A percentile compares a stretch with the other conserved stretches of the same genome.
phyloP scores from a whole-genome alignment of 2,888 invertebrate species.

The Drosophila mulleri region DNA sequence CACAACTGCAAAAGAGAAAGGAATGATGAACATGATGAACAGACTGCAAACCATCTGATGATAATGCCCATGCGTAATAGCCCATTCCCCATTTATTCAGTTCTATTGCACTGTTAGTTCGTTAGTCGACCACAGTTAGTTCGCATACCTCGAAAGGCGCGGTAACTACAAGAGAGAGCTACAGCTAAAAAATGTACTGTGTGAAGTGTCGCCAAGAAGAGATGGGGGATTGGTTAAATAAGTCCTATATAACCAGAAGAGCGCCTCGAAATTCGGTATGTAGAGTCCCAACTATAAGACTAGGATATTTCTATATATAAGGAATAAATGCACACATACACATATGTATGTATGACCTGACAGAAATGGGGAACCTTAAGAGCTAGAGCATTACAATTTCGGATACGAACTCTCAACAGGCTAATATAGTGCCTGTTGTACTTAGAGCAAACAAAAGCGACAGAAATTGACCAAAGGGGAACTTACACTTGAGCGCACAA shows the following conservation, averaged over 20 bases:
- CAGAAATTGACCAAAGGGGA: neutral
- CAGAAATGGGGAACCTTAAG: neutral
- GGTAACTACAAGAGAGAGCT: neutral
- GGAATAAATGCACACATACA: neutral
- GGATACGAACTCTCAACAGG: neutral
- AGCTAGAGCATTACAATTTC: neutral
- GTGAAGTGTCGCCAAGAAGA: neutral
- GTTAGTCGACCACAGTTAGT: neutral
- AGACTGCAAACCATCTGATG: neutral
- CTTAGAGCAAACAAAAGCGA: neutral
- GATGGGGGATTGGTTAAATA: neutral
- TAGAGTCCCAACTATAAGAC: neutral
- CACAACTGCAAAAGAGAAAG: slow-evolving; percentile 86
- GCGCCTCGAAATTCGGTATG: neutral
- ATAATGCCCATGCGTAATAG: neutral
- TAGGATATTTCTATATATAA: neutral
- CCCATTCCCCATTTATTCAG: neutral
- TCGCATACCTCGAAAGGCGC: neutral
- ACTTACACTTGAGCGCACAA: slow-evolving; percentile 93
- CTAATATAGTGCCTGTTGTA: too few relatives aligned
- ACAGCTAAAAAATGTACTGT: neutral
- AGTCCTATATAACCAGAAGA: neutral
- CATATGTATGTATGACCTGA: too few relatives aligned
- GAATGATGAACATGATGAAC: neutral
- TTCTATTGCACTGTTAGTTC: neutral